Percentiles rank a stretch among this genome's conserved stretches.
Conservation (phyloP, 1,140 invertebrate genomes). For the Drosophila mojavensis region DNA sequence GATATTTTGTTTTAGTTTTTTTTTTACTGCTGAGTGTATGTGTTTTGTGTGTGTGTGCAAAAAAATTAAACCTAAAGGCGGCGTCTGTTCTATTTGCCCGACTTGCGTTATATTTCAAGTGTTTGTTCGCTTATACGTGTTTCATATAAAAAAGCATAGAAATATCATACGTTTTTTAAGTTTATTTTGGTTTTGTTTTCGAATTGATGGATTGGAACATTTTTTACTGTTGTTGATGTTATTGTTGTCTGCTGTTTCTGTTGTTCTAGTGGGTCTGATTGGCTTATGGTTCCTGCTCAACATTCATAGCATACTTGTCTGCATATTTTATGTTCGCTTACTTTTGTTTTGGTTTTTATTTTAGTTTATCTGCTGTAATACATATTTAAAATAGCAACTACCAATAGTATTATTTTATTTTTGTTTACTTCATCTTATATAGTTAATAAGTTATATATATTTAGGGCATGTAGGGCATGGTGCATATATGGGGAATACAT, state of each 20-base stretch:
- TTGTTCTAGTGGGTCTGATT: constrained; percentile 47
- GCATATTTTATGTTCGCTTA: constrained; percentile 57
- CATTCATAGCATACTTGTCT: constrained; percentile 49
- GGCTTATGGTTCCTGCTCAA: constrained; percentile 76
- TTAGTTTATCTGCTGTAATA: constrained; percentile 68
- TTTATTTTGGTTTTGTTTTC: constrained; percentile 49
- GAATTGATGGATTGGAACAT: constrained; percentile 53
- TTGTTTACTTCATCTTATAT: constrained; percentile 36
- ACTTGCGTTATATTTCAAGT: background rate
- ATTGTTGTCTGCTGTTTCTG: constrained; percentile 26
- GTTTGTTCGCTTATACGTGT: constrained; percentile 47
- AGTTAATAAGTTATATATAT: constrained; percentile 82
- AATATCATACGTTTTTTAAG: constrained; percentile 71
- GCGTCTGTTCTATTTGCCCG: constrained; percentile 21
- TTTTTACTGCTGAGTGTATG: constrained; percentile 37
- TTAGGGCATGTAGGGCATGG: constrained; percentile 54
- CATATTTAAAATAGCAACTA: constrained; percentile 82
- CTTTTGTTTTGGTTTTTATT: constrained; percentile 14
- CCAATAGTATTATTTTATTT: constrained; percentile 64
- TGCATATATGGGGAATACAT: constrained; percentile 34
- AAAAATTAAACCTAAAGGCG: constrained; percentile 71
- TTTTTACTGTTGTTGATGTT: constrained; percentile 45
- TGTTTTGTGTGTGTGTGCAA: constrained; percentile 50
- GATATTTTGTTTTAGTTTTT: constrained; percentile 21
- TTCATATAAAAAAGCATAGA: constrained; percentile 81